Evolutionary conservation across 2,113 vertebrate genomes (phyloP).

Genomic region (Bungarus multicinctus): DNA sequence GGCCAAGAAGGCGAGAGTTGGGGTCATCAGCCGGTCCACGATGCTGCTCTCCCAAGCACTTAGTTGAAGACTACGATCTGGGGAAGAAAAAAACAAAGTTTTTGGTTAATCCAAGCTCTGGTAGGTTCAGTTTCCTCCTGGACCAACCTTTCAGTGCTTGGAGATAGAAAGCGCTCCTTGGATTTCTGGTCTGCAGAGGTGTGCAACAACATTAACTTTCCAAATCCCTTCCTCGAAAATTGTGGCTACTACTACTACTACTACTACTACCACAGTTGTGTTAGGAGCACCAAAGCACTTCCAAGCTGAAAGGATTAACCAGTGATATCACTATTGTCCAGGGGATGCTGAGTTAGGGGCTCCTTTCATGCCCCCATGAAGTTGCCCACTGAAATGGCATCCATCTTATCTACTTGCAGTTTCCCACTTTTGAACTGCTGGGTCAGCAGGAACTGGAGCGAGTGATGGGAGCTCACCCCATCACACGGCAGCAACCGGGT

Average conservation of each 20-base stretch:
- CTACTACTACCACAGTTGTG: neutral
- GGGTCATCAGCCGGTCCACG: conserved; percentile 95
- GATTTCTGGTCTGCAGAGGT: neutral
- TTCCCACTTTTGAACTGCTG: neutral
- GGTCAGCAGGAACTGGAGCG: neutral
- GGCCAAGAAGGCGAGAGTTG: conserved; percentile 93
- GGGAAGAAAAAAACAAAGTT: neutral
- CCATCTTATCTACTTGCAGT: neutral
- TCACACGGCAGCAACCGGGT: neutral
- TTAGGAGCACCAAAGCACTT: neutral
- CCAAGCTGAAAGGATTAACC: neutral
- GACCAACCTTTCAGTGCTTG: neutral
- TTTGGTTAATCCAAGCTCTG: neutral
- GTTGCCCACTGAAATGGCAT: neutral
- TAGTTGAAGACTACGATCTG: conserved; percentile 86
- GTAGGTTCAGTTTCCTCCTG: neutral
- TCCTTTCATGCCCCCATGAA: neutral
- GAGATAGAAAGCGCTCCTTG: neutral
- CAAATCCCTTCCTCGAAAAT: neutral
- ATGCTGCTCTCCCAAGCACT: conserved; percentile 97
- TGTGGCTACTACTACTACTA: neutral
- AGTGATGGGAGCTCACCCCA: neutral
- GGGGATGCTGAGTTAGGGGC: neutral
- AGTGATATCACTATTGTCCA: neutral
- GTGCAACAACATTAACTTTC: neutral